Base-by-base conservation (phyloP, 2,888 invertebrate species). In the Sceliomorpha sp. region DNA sequence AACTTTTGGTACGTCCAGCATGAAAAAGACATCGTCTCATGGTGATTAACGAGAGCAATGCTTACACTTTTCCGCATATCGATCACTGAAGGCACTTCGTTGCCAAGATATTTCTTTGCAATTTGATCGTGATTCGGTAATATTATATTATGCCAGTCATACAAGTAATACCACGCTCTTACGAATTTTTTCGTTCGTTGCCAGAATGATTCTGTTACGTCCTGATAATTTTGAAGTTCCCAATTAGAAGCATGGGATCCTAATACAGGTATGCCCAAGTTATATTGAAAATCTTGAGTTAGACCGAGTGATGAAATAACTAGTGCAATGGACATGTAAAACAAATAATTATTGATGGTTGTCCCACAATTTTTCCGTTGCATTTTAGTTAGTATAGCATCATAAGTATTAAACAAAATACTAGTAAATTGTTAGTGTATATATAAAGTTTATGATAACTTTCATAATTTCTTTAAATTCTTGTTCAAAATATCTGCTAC, bases 201-300 rank as follows among this genome's bases (percentile, higher is more conserved):
- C 32, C 55, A 72, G n/a, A 77, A 70, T 0, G 72, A 17, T 8
- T 48, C 13, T 7, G 70, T 45, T 1, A 15, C 1, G 1, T 58
- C 67, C 0, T 42, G 13, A 0, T 31, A 8, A 4, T 9, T 9
- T 9, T 69, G 60, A 7, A 66, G 17, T 44, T 78, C 72, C 71
- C 73, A 75, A 4, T 47, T 72, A 12, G 62, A 72, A 1, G 44
- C 44, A 56, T 76, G 72, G 1, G 73, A 72, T 3, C 73, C 17
- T 1, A 72, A 2, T 7, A 69, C 1, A 1, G 59, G 34, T n/a
- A n/a, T n/a, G n/a, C n/a, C n/a, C n/a, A 17, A 55, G 55, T 1
- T 74, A 74, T 5, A 66, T 12, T 0, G n/a, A 2, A 20, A 4
- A 20, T 5, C 20, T 20, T 20, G 14, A 0, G 1, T 7, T 6